Base-by-base conservation (phyloP, 2,797 vertebrate genomes). In the Microctenopoma steveboyesi region DNA sequence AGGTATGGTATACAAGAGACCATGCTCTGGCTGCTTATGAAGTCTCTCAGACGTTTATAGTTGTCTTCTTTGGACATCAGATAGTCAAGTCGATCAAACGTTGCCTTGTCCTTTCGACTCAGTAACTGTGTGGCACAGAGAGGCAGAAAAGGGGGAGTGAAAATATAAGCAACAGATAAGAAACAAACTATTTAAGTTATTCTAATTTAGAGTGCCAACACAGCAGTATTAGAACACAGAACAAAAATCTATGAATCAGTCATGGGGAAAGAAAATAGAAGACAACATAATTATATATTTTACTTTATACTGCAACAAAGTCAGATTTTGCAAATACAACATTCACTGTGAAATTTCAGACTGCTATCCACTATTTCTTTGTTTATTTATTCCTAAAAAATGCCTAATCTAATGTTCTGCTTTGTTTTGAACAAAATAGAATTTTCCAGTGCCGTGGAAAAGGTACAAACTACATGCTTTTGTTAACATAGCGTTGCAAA, bases 41-140 rank as follows among this genome's bases (percentile, higher is more conserved):
- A 97, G 89, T 99, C 96, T 91, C 98, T 94, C 84, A 99, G 95
- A 55, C 98, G 96, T 89, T 98, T 99, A 85, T 99, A 99, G 93
- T 99, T 99, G 92, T 99, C 97, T 92, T 99, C 98, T 94, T 99
- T 99, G 88, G 97, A 96, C 96, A 98, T 98, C 85, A 99, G 95
- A 88, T 97, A 99, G 84, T 99, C 97, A 69, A 99, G 78, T 43
- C 97, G 96, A 83, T 99, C 98, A 92, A 99, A 99, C 1, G 95
- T 96, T 15, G 97, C 94, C 94, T 97, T 99, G 92, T 99, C 98
- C 89, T 99, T 99, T 60, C 98, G 96, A 91, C 96, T 99, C 86
- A 99, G 49, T 78, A 99, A 92, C 98, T 99, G 68, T 7, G 40
- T 28, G 4, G 22, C 6, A 11, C 28, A 47, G 11, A 16, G 3